These are phyloP conservation scores for Dasypogon diadema DNA, from an alignment of 2,888 invertebrate genomes.

Conservation along the genomic window DNA sequence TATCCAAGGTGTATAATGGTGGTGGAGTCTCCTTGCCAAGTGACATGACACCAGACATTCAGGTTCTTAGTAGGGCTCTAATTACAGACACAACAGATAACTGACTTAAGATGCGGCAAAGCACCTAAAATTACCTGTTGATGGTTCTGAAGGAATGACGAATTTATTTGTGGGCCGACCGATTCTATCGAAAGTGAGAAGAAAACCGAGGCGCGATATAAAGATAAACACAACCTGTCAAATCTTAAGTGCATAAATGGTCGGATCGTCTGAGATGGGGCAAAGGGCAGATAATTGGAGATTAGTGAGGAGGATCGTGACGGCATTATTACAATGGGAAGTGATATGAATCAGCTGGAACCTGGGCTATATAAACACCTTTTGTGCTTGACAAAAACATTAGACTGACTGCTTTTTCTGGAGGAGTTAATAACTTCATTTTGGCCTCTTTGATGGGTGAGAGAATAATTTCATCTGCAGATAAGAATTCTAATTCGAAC, in stretches of 20 bases:
- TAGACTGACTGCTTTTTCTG: not conserved
- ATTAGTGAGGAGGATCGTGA: slow-evolving; percentile 51
- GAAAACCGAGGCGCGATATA: slow-evolving; percentile 23
- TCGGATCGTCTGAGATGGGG: not conserved
- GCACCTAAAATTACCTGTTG: slow-evolving; percentile 46
- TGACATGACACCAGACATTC: slow-evolving; percentile 35
- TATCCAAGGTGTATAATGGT: slow-evolving; percentile 2
- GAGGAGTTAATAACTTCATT: slow-evolving; percentile 30
- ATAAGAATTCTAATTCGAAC: not conserved
- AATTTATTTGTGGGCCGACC: slow-evolving; percentile 7
- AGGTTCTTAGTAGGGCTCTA: slow-evolving; percentile 40
- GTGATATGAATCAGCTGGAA: slow-evolving; percentile 45
- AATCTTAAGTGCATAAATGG: slow-evolving; percentile 44
- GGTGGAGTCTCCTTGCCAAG: not conserved
- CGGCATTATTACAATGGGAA: slow-evolving; percentile 42
- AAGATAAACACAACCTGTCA: slow-evolving; percentile 51
- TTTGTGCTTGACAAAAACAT: slow-evolving; percentile 44
- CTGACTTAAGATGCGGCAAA: slow-evolving; percentile 3
- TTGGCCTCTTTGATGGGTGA: not conserved
- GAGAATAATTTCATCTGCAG: not conserved
- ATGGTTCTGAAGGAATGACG: slow-evolving; percentile 33
- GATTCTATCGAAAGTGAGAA: slow-evolving; percentile 34
- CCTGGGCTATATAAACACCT: slow-evolving; percentile 46
- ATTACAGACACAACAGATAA: slow-evolving; percentile 29
- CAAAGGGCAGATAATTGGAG: slow-evolving; percentile 42